Percentiles rank a stretch among this genome's conserved stretches.
Evolutionary conservation across 23 tunicate genomes (phyloP).

Genomic region (Clavelina lepadiformis): DNA sequence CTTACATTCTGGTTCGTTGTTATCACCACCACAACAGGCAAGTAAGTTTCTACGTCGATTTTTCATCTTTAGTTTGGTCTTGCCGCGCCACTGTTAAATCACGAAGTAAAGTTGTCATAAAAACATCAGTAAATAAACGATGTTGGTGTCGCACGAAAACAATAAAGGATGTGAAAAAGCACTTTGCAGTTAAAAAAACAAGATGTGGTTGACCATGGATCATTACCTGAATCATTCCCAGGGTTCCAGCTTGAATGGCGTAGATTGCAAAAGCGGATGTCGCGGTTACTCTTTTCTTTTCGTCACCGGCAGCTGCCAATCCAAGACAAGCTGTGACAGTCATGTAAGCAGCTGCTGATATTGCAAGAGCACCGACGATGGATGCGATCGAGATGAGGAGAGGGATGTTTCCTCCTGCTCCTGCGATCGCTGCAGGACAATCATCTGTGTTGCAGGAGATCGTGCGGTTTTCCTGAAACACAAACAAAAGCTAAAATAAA

Average conservation of each 20-base stretch:
- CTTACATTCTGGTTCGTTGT: too few species aligned
- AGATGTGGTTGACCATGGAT: too few species aligned
- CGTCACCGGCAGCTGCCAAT: slow-evolving; percentile 13
- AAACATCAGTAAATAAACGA: too few species aligned
- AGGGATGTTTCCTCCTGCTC: not conserved
- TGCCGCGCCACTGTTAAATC: slow-evolving; percentile 19
- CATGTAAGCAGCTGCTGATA: too few species aligned
- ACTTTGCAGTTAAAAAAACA: too few species aligned
- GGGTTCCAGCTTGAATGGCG: slow-evolving; percentile 13
- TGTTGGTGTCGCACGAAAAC: too few species aligned
- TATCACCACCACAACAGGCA: slow-evolving; percentile 2
- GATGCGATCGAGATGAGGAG: too few species aligned
- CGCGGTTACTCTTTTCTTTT: slow-evolving; percentile 12
- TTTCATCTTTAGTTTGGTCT: slow-evolving; percentile 10
- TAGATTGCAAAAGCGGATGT: slow-evolving; percentile 18
- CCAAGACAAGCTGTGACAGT: too few species aligned
- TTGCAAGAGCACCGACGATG: too few species aligned
- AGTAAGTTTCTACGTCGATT: not conserved
- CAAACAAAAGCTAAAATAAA: not conserved
- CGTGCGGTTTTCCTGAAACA: slow-evolving; percentile 9
- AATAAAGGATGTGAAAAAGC: too few species aligned
- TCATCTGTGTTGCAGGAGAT: slow-evolving; percentile 14
- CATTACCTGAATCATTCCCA: slow-evolving; percentile 19
- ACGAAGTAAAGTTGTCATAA: too few species aligned
- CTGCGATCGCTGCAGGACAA: slow-evolving; percentile 6